Evolutionary conservation across 2,113 vertebrate genomes (phyloP).

Genomic region (Mus musculus): DNA sequence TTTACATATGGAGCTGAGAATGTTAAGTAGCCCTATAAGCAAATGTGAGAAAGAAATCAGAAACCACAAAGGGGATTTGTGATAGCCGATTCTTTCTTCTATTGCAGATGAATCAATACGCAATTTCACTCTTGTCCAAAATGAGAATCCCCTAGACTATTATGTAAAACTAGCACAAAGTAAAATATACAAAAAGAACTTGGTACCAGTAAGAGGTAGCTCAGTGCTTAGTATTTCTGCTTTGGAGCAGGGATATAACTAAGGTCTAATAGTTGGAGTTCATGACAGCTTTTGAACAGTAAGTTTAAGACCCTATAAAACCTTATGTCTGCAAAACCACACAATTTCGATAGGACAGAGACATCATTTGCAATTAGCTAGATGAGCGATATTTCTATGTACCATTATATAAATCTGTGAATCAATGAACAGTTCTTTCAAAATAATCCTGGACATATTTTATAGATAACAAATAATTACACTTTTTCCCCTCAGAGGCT

Average conservation of each 20-base stretch:
- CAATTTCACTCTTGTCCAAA: constrained; percentile 49
- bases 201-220: not conserved
- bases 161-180: constrained; percentile 8
- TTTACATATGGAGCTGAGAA: constrained; percentile 46
- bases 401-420: not conserved
- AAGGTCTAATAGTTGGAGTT: constrained; percentile 22
- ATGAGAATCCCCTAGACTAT: constrained; percentile 32
- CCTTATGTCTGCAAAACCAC: constrained; percentile 43
- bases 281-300: constrained; percentile 28
- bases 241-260: constrained; percentile 15
- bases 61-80: constrained; percentile 60
- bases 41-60: constrained; percentile 22
- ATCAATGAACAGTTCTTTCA: constrained; percentile 50
- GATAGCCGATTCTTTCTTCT: constrained; percentile 17
- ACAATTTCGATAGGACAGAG: not conserved
- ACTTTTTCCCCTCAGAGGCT: constrained; percentile 34
- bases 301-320: constrained; percentile 43
- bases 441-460: constrained; percentile 49
- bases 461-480: constrained; percentile 2
- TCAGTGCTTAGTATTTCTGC: not conserved
- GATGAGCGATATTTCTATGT: constrained; percentile 25
- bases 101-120: constrained; percentile 56
- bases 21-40: constrained; percentile 51
- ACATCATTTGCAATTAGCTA: constrained; percentile 4
- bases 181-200: constrained; percentile 15